Evolutionary conservation across 2,113 vertebrate genomes (phyloP), one percentile per base, ranked within the genome.

Genomic region (Salvelinus sp.): DNA sequence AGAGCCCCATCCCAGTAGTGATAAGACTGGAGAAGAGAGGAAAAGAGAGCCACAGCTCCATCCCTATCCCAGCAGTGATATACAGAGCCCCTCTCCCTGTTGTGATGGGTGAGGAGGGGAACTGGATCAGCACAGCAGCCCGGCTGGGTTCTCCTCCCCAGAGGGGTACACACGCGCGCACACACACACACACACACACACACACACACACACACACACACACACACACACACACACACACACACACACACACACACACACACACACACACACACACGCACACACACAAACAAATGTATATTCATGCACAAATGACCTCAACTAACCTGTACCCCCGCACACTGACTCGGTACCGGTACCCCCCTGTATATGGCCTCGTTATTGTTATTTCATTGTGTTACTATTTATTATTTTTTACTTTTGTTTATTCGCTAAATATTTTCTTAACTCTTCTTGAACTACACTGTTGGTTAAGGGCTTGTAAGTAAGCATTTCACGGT

Each of bases 71-170:
- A 27, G 28, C 64, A 27, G 28, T 33, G 30, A 22, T 30, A 2
- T 2, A n/a, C 14, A 44, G 6, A 30, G 23, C 70, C 63, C 38
- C 38, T 44, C 33, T 48, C 44, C 75, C n/a, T 54, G n/a, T 60
- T 7, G 60, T 65, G 58, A 20, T 75, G 68, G 47, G 54, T 44
- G 69, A 75, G 69, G 25, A 50, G 57, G 71, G 69, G 20, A 71
- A 67, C 70, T 44, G 70, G n/a, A 44, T 33, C 28, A 44, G 67
- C 38, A 44, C 38, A 44, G 38, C 33, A n/a, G 20, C 33, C 22
- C 10, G 14, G 38, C 76, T 77, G 44, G 68, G 25, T 30, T 74
- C 33, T 77, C 48, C 44, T 72, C 20, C 65, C 75, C 64, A 68
- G 30, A 47, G 54, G 60, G 22, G 22, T 74, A 27, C 6, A 44